Percentiles rank a stretch among this genome's conserved stretches.
These are phyloP conservation scores for Tribolium castaneum DNA, from an alignment of 1,140 invertebrate species.

Conservation along the genomic window DNA sequence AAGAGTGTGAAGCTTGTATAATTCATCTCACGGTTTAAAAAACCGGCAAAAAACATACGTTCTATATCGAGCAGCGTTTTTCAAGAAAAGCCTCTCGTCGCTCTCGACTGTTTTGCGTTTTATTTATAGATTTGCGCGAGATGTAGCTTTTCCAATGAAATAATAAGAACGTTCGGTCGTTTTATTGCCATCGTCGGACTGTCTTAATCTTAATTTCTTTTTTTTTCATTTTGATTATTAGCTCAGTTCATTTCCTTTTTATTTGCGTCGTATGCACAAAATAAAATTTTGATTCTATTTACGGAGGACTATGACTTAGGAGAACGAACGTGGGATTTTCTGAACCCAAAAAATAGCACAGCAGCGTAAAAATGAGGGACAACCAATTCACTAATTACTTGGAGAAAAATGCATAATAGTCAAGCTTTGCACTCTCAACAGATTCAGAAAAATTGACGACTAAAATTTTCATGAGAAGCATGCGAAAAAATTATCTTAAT, in stretches of 20 bases:
- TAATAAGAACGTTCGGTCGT: neutral
- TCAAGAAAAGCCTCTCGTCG: neutral
- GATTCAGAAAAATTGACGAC: too few species aligned
- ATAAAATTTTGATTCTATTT: neutral
- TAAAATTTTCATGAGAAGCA: too few species aligned
- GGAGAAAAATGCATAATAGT: too few species aligned
- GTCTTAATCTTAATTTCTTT: neutral
- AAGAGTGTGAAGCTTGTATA: neutral
- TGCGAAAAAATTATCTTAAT: too few species aligned
- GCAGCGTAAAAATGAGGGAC: too few species aligned
- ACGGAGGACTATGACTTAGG: too few species aligned
- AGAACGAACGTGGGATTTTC: too few species aligned
- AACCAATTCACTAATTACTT: too few species aligned
- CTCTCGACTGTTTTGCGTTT: neutral
- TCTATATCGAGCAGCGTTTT: neutral
- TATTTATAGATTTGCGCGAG: neutral
- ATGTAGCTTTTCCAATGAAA: neutral
- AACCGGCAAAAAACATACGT: slow-evolving; percentile 8
- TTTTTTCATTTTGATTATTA: neutral
- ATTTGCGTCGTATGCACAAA: neutral
- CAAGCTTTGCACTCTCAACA: too few species aligned
- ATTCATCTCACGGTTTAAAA: neutral
- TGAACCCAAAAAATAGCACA: too few species aligned
- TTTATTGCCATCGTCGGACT: neutral
- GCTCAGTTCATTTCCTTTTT: neutral